Percentiles rank a stretch among this genome's conserved stretches.
Conservation (phyloP, 92 coral and sea anemone genomes). For the Pocillopora grandis region DNA sequence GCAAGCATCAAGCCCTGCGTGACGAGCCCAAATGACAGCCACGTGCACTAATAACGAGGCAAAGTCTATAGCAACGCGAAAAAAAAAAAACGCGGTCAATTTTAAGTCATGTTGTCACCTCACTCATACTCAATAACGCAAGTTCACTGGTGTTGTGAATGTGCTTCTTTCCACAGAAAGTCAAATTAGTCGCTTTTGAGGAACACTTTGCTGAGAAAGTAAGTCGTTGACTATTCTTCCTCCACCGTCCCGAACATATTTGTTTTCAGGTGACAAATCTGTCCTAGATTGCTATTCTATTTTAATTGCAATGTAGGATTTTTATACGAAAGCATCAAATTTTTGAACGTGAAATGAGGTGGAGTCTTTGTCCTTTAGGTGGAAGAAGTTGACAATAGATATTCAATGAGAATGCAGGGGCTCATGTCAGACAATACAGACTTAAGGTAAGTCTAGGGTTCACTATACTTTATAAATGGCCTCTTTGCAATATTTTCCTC, state of each 20-base stretch:
- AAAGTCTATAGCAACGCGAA: too few relatives aligned
- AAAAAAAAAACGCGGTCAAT: too few relatives aligned
- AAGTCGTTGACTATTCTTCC: too few relatives aligned
- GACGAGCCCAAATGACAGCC: too few relatives aligned
- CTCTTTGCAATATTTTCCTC: not conserved
- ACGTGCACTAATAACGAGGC: too few relatives aligned
- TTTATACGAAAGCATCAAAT: not conserved
- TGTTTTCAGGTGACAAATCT: too few relatives aligned
- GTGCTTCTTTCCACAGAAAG: slow-evolving; percentile 50
- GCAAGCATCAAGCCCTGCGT: too few relatives aligned
- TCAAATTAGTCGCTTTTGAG: slow-evolving; percentile 87
- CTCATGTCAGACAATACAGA: slow-evolving; percentile 93
- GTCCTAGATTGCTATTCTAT: too few relatives aligned
- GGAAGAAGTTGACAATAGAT: slow-evolving; percentile 95
- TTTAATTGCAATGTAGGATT: not conserved
- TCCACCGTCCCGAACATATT: too few relatives aligned
- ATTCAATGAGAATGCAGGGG: slow-evolving; percentile 94
- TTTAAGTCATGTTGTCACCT: not conserved
- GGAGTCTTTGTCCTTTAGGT: slow-evolving; percentile 53
- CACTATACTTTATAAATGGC: too few relatives aligned
- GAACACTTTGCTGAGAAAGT: slow-evolving; percentile 96
- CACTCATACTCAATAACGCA: too few relatives aligned
- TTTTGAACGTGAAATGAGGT: not conserved
- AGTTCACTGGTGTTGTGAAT: not conserved
- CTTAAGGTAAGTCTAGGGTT: slow-evolving; percentile 55